A percentile compares a stretch with the other conserved stretches of the same genome.
Conservation (phyloP, 2,113 vertebrate genomes). For the Zosterops japonicus region DNA sequence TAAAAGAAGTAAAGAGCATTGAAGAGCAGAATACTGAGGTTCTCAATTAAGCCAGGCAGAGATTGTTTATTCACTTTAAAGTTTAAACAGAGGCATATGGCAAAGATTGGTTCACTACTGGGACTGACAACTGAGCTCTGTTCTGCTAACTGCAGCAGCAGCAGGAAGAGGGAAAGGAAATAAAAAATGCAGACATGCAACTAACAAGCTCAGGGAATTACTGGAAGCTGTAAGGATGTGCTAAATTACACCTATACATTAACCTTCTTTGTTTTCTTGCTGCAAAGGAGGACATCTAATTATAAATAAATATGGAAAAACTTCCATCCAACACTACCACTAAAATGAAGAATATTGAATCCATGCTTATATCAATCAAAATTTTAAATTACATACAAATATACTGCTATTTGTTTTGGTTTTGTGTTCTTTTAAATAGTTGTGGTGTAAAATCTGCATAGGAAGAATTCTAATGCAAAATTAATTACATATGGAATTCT, state of each 20-base stretch:
- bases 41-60: constrained; percentile 11
- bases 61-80: constrained; percentile 16
- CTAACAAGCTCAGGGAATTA: constrained; percentile 34
- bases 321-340: not conserved
- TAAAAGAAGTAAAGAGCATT: not conserved
- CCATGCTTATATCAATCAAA: not conserved
- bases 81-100: constrained; percentile 11
- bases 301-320: constrained; percentile 23
- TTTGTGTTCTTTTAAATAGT: not conserved
- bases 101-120: not conserved
- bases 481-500: not conserved
- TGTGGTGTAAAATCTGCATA: not conserved
- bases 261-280: constrained; percentile 39
- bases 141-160: constrained; percentile 12
- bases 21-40: not conserved
- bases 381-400: not conserved
- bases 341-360: not conserved
- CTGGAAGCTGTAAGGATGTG: not conserved
- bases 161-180: constrained; percentile 4
- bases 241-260: constrained; percentile 41
- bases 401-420: not conserved
- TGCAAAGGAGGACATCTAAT: not conserved
- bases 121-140: not conserved
- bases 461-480: not conserved
- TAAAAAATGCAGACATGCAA: constrained; percentile 12